Base-by-base conservation (phyloP, 1,140 invertebrate species). In the Solen grandis region DNA sequence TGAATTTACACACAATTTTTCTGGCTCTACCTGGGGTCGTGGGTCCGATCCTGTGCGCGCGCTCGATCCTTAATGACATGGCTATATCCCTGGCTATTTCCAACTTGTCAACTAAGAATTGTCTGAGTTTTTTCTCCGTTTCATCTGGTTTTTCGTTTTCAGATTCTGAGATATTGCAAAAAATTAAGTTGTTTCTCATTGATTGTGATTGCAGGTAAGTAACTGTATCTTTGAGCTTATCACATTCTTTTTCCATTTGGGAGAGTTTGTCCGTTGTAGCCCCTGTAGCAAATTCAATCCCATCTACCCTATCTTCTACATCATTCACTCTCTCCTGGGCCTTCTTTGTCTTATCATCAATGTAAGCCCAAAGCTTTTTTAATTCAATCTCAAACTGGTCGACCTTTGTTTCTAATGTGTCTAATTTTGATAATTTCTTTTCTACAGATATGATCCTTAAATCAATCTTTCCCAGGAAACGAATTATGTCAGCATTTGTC, bases 181-280 rank as follows among this genome's bases (percentile, higher is more conserved):
- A 66, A 35, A 66, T 16, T 50, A 66, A 29, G 52, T 66, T 66
- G 27, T 66, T 66, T 25, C 63, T 19, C 63, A 66, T 63, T 36
- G 60, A 63, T 19, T 63, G 29, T 16, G 63, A 66, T 27, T 66
- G 35, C 14, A 66, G 29, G 31, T 66, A 66, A 41, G 29, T 19
- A 13, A 66, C 2, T 33, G 25, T 25, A 3, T 66, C 63, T 19
- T 66, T n/a, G 16, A 66, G n/a, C 29, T 22, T 66, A 2, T 66
- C 27, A 14, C 5, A 46, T 13, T 16, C 52, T 46, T 66, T 66
- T 46, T 2, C 31, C 63, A 66, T 29, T 25, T 5, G 29, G 13
- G 5, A 13, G 1, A 63, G 33, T 35, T 63, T 63, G 41, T 36
- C 41, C 35, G 29, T n/a, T 36, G 41, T 2, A 31, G 13, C 1